Evolutionary conservation across 2,888 invertebrate species (phyloP).

Genomic region (Trilocha varians): DNA sequence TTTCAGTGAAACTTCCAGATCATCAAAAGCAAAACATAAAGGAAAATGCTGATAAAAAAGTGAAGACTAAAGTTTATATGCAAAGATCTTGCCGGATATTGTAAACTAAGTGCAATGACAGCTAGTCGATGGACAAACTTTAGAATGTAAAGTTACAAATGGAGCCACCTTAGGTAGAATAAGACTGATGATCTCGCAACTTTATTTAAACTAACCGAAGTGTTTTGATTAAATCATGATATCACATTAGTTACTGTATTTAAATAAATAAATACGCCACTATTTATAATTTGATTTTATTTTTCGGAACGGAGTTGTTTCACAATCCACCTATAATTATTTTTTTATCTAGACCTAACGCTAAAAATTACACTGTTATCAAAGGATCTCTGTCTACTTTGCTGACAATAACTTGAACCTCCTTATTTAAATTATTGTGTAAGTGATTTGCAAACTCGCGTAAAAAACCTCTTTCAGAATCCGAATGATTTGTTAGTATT

Average conservation of each 20-base stretch:
- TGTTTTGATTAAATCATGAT: neutral
- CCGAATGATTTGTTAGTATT: slow-evolving; percentile 93
- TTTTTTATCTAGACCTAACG: neutral
- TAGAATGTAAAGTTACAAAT: slow-evolving; percentile 12
- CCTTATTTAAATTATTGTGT: slow-evolving; percentile 45
- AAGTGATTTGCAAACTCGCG: slow-evolving; percentile 66
- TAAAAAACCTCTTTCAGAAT: slow-evolving; percentile 93
- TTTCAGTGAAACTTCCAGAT: slow-evolving; percentile 64
- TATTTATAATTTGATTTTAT: neutral
- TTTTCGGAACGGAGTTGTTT: neutral
- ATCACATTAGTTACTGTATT: slow-evolving; percentile 6
- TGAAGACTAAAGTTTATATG: slow-evolving; percentile 42
- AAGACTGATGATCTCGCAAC: slow-evolving; percentile 60
- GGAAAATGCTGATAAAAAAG: slow-evolving; percentile 39
- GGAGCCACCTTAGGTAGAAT: slow-evolving; percentile 20
- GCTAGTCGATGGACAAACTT: slow-evolving; percentile 25
- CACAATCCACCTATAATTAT: neutral
- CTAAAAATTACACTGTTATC: slow-evolving; percentile 70
- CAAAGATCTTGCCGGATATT: slow-evolving; percentile 62
- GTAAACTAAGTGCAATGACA: slow-evolving; percentile 24
- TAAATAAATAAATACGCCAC: slow-evolving; percentile 4
- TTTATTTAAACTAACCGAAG: slow-evolving; percentile 2
- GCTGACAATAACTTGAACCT: slow-evolving; percentile 79
- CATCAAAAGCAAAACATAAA: slow-evolving; percentile 42
- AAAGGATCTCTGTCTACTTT: slow-evolving; percentile 85